A percentile compares a stretch with the other conserved stretches of the same genome.
Evolutionary conservation across 2,113 vertebrate species (phyloP).

Genomic region (Coptodon rendalli): DNA sequence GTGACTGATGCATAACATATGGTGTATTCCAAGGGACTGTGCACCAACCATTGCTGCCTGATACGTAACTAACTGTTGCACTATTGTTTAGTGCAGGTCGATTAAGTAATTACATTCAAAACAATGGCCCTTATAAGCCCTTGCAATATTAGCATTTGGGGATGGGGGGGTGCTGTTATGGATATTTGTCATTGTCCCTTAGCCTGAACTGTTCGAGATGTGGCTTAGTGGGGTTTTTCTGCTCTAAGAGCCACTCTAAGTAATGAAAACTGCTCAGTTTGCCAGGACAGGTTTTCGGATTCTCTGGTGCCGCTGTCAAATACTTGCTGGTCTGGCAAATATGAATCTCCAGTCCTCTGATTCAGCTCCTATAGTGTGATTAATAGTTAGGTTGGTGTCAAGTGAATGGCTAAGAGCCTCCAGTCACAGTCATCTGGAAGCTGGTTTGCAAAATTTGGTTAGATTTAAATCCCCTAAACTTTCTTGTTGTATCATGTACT

Average conservation of each 20-base stretch:
- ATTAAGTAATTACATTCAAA: neutral
- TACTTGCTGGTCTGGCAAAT: slow-evolving; percentile 71
- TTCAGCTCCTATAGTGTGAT: slow-evolving; percentile 61
- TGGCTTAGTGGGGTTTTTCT: neutral
- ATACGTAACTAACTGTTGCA: neutral
- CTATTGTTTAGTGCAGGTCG: neutral
- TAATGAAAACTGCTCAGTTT: slow-evolving; percentile 65
- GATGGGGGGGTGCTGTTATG: neutral
- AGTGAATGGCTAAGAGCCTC: neutral
- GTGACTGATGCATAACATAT: neutral
- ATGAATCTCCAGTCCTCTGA: slow-evolving; percentile 63
- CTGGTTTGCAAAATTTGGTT: neutral
- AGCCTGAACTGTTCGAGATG: slow-evolving; percentile 20
- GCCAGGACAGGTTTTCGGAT: slow-evolving; percentile 51
- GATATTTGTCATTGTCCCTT: slow-evolving; percentile 44
- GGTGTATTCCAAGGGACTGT: neutral
- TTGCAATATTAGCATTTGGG: slow-evolving; percentile 6
- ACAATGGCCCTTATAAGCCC: neutral
- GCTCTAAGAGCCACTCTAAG: slow-evolving; percentile 66
- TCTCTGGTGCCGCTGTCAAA: slow-evolving; percentile 63
- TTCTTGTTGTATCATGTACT: neutral
- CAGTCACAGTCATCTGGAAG: neutral
- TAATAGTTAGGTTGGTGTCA: slow-evolving; percentile 48
- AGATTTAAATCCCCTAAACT: neutral
- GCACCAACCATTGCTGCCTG: neutral